Evolutionary conservation across 2,113 vertebrate genomes (phyloP).

Genomic region (Dromas ardeola): DNA sequence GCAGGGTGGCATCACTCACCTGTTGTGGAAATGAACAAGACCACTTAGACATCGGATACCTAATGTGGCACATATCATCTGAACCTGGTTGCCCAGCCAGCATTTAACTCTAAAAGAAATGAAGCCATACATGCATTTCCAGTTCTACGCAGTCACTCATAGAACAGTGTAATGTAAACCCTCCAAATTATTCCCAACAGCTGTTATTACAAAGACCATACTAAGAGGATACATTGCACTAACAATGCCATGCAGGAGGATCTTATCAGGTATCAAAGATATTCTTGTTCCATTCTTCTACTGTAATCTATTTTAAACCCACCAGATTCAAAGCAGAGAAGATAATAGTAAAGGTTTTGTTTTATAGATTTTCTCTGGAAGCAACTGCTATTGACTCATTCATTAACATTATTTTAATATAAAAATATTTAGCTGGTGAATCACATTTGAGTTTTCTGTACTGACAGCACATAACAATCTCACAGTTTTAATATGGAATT

Average conservation of each 20-base stretch:
- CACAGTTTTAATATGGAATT: background rate
- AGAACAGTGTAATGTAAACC: background rate
- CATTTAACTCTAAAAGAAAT: constrained; percentile 77
- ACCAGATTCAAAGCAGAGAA: background rate
- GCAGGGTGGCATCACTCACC: constrained; percentile 69
- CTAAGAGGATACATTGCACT: background rate
- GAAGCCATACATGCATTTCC: background rate
- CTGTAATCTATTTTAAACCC: background rate
- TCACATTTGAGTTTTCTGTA: background rate
- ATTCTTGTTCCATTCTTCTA: background rate
- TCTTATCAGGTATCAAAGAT: background rate
- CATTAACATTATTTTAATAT: background rate
- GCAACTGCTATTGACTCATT: background rate
- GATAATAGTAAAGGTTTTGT: background rate
- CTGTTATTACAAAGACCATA: background rate
- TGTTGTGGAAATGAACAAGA: constrained; percentile 89
- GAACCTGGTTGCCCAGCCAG: constrained; percentile 88
- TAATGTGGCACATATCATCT: constrained; percentile 88
- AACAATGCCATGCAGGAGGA: background rate
- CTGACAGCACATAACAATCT: background rate
- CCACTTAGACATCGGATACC: constrained; percentile 86
- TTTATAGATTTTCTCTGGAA: background rate
- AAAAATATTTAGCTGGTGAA: background rate
- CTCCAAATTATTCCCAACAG: background rate
- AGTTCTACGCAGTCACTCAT: background rate